phyloP scores from a whole-genome alignment of 2,797 vertebrate genomes.

The Myioborus miniatus region DNA sequence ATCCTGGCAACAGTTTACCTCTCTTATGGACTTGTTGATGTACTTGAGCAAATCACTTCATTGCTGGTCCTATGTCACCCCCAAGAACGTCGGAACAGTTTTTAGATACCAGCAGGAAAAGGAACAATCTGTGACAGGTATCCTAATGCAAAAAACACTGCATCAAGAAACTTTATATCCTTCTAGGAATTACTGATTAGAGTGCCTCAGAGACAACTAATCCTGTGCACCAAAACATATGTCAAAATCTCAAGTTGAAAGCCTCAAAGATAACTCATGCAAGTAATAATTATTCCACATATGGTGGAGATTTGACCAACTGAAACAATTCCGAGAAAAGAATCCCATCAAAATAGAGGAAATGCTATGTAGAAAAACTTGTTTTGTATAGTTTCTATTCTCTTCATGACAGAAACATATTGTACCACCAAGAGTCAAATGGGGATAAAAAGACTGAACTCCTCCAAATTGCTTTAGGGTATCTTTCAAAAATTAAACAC shows the following conservation, averaged over 20 bases:
- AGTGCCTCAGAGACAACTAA: not conserved
- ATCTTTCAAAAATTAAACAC: not conserved
- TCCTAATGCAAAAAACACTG: not conserved
- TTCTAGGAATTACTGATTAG: not conserved
- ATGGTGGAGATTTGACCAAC: not conserved
- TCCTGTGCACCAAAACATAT: not conserved
- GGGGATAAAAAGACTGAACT: not conserved
- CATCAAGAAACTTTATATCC: not conserved
- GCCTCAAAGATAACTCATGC: not conserved
- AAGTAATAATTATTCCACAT: not conserved
- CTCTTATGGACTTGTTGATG: not conserved
- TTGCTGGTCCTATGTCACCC: not conserved
- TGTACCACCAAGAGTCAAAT: not conserved
- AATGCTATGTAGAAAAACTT: not conserved
- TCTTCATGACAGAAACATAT: not conserved
- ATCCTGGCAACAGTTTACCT: not conserved
- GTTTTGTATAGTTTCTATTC: not conserved
- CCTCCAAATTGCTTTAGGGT: not conserved
- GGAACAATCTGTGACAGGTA: not conserved
- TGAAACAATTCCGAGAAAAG: not conserved
- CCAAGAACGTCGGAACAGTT: not conserved
- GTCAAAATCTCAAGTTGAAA: not conserved
- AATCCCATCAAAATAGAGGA: not conserved
- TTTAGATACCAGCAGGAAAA: not conserved
- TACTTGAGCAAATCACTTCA: not conserved